Evolutionary conservation across 2,888 invertebrate genomes (phyloP), one percentile per base, ranked within the genome.

Genomic region (Pterostichus niger): DNA sequence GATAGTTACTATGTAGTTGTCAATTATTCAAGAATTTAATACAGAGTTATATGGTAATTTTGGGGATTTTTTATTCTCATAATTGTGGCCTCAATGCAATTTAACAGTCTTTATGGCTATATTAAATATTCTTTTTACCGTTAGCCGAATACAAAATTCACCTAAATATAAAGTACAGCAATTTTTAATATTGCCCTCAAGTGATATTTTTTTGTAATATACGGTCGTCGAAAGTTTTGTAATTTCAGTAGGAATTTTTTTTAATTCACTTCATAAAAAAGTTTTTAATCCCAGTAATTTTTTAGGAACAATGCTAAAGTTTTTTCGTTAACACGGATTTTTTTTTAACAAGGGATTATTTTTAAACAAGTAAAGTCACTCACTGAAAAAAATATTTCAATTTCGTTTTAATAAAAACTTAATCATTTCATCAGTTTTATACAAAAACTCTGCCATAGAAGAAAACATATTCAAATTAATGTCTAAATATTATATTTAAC

Each of bases 171-270:
- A 33, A 10, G 11, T 31, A 9, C 35, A 13, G 13, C 13, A 24
- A 64, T 64, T 64, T 64, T 64, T 64, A 40, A 64, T 35, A 64
- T 35, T 33, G 64, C 64, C 64, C 40, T 64, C n/a, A 35, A 64
- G 64, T 40, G 33, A 40, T 64, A 64, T 64, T 40, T 40, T 24
- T 24, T 64, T 64, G 33, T 13, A 40, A n/a, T 64, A 31, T 59
- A n/a, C 24, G 35, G 64, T 64, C 31, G 40, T 64, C 35, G 64
- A 35, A 59, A 59, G n/a, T 64, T 64, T 64, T 40, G 35, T 64
- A 64, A 64, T 64, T 64, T 40, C 13, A 64, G 13, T 11, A 13
- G n/a, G n/a, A n/a, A n/a, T 15, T 35, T 40, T 64, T 64, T 64
- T 64, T 64, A 64, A 64, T 35, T 64, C 64, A 40, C 40, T 64